Percentiles rank a stretch among this genome's conserved stretches.
phyloP scores from a whole-genome alignment of 1,140 invertebrate genomes.

The Eueides isabella region DNA sequence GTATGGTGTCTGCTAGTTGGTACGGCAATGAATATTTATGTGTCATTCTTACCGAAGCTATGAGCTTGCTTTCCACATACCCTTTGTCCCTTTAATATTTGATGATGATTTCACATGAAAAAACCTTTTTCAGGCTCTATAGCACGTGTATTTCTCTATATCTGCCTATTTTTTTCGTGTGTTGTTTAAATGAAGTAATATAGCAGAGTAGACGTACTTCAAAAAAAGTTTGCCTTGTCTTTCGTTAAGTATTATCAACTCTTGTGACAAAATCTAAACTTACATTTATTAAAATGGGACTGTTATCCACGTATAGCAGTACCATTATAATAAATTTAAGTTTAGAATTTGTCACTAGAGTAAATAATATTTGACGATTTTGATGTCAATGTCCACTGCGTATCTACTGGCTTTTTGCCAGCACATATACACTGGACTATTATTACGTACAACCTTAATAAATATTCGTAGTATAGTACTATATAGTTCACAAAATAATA shows the following conservation, averaged over 20 bases:
- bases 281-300: too few species aligned
- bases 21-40: conserved; percentile 23
- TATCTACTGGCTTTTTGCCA: conserved; percentile 31
- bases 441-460: background rate
- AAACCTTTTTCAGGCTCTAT: background rate
- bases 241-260: too few species aligned
- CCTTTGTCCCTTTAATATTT: background rate
- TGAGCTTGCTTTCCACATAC: background rate
- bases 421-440: background rate
- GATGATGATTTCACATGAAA: background rate
- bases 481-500: background rate
- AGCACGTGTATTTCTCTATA: background rate
- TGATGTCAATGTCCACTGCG: conserved; percentile 22
- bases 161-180: too few species aligned
- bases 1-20: background rate
- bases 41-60: conserved; percentile 12
- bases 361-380: conserved; percentile 23
- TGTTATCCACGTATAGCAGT: too few species aligned
- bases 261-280: conserved; percentile 27
- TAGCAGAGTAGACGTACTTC: too few species aligned
- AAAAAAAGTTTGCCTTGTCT: too few species aligned
- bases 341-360: conserved; percentile 13
- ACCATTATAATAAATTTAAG: background rate
- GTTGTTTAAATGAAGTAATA: too few species aligned
- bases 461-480: background rate